phyloP scores from a whole-genome alignment of 1,140 invertebrate genomes.

The Caenorhabditis latens region DNA sequence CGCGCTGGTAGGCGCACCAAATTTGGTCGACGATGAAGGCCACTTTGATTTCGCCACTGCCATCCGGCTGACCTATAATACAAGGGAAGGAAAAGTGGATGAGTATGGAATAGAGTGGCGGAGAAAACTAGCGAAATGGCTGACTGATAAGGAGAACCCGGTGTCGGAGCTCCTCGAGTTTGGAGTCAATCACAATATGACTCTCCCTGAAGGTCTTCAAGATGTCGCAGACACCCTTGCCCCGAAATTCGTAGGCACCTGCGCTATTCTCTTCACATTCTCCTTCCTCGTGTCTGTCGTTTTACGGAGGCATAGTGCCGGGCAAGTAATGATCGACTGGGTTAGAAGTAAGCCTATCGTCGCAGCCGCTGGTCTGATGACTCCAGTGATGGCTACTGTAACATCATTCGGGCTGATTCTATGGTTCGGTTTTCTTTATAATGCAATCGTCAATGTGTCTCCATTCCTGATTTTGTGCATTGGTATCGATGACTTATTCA shows the following conservation, averaged over 20 bases:
- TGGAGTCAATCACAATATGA: constrained; percentile 76
- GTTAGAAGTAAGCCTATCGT: constrained; percentile 91
- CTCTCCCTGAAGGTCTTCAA: constrained; percentile 76
- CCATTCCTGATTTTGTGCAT: constrained; percentile 91
- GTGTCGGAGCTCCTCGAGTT: constrained; percentile 77
- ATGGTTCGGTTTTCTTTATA: constrained; percentile 91
- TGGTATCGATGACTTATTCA: constrained; percentile 81
- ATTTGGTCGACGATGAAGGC: constrained; percentile 74
- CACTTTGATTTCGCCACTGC: constrained; percentile 76
- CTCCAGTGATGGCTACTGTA: constrained; percentile 88
- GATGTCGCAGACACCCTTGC: constrained; percentile 76
- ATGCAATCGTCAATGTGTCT: constrained; percentile 92
- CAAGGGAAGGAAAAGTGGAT: constrained; percentile 70
- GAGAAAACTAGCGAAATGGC: constrained; percentile 70
- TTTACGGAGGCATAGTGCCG: constrained; percentile 77
- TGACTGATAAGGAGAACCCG: constrained; percentile 72
- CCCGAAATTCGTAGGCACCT: constrained; percentile 72
- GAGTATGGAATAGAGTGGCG: constrained; percentile 74
- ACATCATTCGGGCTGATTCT: constrained; percentile 91
- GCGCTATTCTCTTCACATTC: constrained; percentile 72
- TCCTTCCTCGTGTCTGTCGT: constrained; percentile 77
- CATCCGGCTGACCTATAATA: constrained; percentile 75
- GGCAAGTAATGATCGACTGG: constrained; percentile 82
- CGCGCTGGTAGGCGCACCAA: constrained; percentile 74
- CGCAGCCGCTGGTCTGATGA: constrained; percentile 88